Evolutionary conservation across 1,140 invertebrate genomes (phyloP), one percentile per base, ranked within the genome.

Genomic region (Harpegnathos saltator): DNA sequence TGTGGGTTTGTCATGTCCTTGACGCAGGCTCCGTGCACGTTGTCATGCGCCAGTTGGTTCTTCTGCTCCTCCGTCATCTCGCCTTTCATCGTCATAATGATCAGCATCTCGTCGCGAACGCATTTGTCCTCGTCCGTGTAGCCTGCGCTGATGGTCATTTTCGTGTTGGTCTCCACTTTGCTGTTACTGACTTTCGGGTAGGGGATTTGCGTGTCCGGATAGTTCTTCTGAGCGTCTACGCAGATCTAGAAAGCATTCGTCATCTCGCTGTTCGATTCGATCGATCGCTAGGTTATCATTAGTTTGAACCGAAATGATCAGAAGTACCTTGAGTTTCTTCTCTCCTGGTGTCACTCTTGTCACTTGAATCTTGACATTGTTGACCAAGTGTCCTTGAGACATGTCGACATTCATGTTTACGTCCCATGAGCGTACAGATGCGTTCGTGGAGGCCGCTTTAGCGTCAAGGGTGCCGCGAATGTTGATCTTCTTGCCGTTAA

Each of bases 351-450:
- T 88, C 2, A 72, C 82, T 69, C 91, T 91, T 4, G 87, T 94
- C 9, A 95, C 22, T 5, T 87, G 80, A 15, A 91, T 26, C 85
- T 91, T 91, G 5, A 94, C 7, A 48, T 74, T 88, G 22, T 92
- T 93, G 1, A 80, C 33, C 0, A 85, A 54, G 44, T 92, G 90
- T 22, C 90, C 91, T 50, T 86, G 59, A 52, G 90, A 89, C 24
- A 91, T 29, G 7, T 93, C 89, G 15, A 89, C 1, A 26, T 91
- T 90, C 4, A 92, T 7, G 58, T 93, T 90, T 1, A 91, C 9
- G 24, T 94, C 88, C 94, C 92, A 94, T 0, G 77, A 90, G 29
- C 88, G 85, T 0, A 89, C 29, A 24, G 90, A 85, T 26, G 78
- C 86, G 11, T 91, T 86, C 7, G 84, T 88, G 5, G 73, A 44